phyloP scores from a whole-genome alignment of 1,140 invertebrate species.

The Nebria ingens region DNA sequence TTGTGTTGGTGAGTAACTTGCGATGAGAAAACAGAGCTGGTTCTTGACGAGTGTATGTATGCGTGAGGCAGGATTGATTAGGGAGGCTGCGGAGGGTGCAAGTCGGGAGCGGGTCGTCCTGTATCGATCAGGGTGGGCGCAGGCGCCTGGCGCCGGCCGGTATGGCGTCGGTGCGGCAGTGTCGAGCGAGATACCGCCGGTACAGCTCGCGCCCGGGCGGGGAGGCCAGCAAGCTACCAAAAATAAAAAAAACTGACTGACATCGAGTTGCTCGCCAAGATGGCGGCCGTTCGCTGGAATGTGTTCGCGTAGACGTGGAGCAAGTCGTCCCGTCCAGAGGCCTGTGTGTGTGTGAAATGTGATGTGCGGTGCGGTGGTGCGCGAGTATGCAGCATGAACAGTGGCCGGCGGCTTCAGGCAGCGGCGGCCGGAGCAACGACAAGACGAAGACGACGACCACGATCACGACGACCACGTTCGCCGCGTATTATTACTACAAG shows the following conservation, averaged over 20 bases:
- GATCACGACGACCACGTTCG: neutral
- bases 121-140: constrained; percentile 37
- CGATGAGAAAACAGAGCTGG: too few relatives aligned
- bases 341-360: constrained; percentile 22
- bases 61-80: constrained; percentile 8
- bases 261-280: constrained; percentile 25
- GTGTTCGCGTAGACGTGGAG: constrained; percentile 15
- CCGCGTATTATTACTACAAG: neutral
- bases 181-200: constrained; percentile 30
- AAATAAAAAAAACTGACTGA: constrained; percentile 1
- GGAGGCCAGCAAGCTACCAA: constrained; percentile 28
- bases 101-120: constrained; percentile 25
- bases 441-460: neutral
- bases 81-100: constrained; percentile 12
- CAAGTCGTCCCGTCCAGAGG: constrained; percentile 15
- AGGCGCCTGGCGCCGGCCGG: constrained; percentile 16
- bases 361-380: constrained; percentile 16
- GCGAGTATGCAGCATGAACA: constrained; percentile 32
- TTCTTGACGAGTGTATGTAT: neutral
- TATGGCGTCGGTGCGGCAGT: constrained; percentile 21
- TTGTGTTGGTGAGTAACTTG: too few relatives aligned
- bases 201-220: constrained; percentile 34
- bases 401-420: constrained; percentile 7
- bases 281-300: constrained; percentile 29
- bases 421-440: constrained; percentile 2